A percentile compares a stretch with the other conserved stretches of the same genome.
Conservation (phyloP, 2,888 invertebrate genomes). For the Pammene fasciana region DNA sequence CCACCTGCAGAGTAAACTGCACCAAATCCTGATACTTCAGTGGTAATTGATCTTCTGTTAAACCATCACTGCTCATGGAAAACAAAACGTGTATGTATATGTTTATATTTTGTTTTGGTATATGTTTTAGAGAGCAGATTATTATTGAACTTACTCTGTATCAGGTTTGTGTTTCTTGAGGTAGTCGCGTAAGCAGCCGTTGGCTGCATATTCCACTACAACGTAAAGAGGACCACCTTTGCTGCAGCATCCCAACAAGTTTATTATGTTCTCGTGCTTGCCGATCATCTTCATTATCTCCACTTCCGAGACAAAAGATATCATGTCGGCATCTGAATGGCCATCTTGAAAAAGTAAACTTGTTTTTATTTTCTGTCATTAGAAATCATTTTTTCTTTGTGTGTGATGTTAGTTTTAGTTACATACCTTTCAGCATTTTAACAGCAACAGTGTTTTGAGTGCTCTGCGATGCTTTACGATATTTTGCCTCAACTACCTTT, state of each 20-base stretch:
- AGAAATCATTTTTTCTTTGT: neutral
- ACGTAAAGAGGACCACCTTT: conserved; percentile 95
- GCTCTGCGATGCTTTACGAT: conserved; percentile 86
- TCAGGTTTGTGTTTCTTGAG: conserved; percentile 92
- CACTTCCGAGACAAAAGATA: conserved; percentile 98
- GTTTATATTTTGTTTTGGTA: too few relatives aligned
- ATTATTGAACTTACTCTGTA: conserved; percentile 3
- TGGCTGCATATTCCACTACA: conserved; percentile 94
- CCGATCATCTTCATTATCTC: conserved; percentile 99
- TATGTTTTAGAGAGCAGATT: neutral
- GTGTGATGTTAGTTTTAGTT: neutral
- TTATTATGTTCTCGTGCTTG: conserved; percentile 98
- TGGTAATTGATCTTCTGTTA: conserved; percentile 63
- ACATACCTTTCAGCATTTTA: conserved; percentile 97
- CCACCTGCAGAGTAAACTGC: conserved; percentile 95
- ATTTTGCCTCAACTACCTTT: conserved; percentile 95
- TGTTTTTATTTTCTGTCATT: neutral
- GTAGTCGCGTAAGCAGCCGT: conserved; percentile 97
- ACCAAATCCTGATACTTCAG: conserved; percentile 93
- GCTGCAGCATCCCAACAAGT: conserved; percentile 98
- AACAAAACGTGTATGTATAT: neutral
- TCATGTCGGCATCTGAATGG: conserved; percentile 98
- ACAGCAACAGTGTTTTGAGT: conserved; percentile 93
- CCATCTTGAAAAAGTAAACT: conserved; percentile 86
- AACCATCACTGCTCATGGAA: conserved; percentile 1